Evolutionary conservation across 2,888 invertebrate species (phyloP), one percentile per base, ranked within the genome.

Genomic region (Apodemia mormo): DNA sequence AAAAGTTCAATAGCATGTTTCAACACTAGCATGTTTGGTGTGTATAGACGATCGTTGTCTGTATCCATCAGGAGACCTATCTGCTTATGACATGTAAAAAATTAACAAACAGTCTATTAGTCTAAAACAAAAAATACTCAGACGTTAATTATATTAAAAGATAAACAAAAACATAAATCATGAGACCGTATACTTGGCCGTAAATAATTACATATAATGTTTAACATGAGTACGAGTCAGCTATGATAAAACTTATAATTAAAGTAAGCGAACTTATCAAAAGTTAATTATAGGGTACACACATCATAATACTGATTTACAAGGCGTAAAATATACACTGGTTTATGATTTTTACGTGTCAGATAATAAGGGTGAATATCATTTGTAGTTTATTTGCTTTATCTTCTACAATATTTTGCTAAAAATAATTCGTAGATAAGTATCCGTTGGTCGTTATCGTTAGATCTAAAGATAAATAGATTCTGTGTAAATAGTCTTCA

Each of bases 231-330:
- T 61, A 29, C 58, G 30, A 61, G 58, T 61, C 58, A 61, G 58
- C 29, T 61, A 61, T 30, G 58, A 61, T 61, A 61, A 61, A 61
- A 61, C 58, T 61, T 61, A 61, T 61, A 76, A 75, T 80, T 77
- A 75, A 79, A 79, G 75, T 78, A 79, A 76, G 76, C 74, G 71
- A 72, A 76, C 78, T 76, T 77, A 82, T 81, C 80, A 80, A 79
- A 75, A 75, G 77, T 78, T 83, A 84, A 82, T 85, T 82, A 80
- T 76, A 78, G 70, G 75, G 77, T 80, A 75, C 74, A 61, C 67
- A 70, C 70, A 61, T 61, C 58, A 61, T 61, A 61, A 61, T 14
- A 33, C 58, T 61, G 58, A 61, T 61, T 61, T 30, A 10, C 58
- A 61, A 61, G 3, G 12, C 12, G 12, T 5, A 61, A 61, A 10